Evolutionary conservation across 1,140 invertebrate species (phyloP).

Genomic region (Lucilia cuprina): DNA sequence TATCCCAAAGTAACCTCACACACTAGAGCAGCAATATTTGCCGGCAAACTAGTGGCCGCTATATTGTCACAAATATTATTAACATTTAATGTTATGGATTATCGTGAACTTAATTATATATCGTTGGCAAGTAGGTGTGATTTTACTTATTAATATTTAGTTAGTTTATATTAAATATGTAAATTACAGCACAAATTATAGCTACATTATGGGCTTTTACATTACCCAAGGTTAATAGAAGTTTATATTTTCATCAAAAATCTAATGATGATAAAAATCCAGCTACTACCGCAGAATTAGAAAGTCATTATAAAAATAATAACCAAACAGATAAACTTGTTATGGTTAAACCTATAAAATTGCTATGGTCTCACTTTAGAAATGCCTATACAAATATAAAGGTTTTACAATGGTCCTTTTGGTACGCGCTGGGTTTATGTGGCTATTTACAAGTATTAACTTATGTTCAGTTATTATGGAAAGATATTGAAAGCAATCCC

Average conservation of each 20-base stretch:
- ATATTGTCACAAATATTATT: constrained; percentile 71
- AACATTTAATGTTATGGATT: constrained; percentile 69
- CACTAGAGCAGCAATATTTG: constrained; percentile 74
- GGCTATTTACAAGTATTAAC: constrained; percentile 81
- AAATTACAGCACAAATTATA: constrained; percentile 69
- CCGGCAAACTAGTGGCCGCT: constrained; percentile 73
- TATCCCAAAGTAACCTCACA: constrained; percentile 80
- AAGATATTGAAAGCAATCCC: constrained; percentile 60
- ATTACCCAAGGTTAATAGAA: constrained; percentile 77
- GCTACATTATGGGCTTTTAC: constrained; percentile 79
- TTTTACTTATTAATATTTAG: neutral
- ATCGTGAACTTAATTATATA: constrained; percentile 75
- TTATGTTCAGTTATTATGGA: constrained; percentile 86
- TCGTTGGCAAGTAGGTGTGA: constrained; percentile 67
- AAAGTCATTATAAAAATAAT: constrained; percentile 8
- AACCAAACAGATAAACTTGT: constrained; percentile 37
- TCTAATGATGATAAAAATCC: neutral
- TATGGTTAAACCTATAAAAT: constrained; percentile 32
- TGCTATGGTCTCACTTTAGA: constrained; percentile 75
- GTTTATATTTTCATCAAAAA: constrained; percentile 80
- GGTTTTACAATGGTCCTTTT: constrained; percentile 85
- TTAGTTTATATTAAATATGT: neutral
- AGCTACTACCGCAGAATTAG: neutral
- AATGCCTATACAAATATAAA: constrained; percentile 74
- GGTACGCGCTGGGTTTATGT: constrained; percentile 82